phyloP scores from a whole-genome alignment of 2,113 vertebrate species.

The Addax nasomaculatus region DNA sequence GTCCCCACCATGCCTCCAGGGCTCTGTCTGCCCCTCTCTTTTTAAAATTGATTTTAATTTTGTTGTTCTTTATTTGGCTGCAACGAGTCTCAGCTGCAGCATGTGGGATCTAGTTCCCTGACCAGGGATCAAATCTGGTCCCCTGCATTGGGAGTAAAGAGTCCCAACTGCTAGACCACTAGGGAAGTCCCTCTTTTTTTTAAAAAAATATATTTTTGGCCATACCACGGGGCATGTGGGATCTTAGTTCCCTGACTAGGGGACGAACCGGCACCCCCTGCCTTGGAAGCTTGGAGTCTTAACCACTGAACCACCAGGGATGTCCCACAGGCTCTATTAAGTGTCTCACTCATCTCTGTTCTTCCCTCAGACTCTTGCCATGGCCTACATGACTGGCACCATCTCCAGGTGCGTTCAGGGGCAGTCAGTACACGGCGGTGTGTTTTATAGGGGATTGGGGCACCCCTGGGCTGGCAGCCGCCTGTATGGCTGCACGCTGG shows the following conservation, averaged over 20 bases:
- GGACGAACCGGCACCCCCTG: background rate
- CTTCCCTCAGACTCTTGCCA: constrained; percentile 87
- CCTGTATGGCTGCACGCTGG: background rate
- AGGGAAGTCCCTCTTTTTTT: background rate
- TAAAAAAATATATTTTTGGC: background rate
- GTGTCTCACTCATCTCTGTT: background rate
- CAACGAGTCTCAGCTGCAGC: background rate
- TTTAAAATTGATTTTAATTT: background rate
- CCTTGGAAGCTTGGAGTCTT: background rate
- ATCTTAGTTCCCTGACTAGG: background rate
- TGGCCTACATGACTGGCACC: constrained; percentile 92
- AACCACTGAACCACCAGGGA: background rate
- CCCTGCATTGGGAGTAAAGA: background rate
- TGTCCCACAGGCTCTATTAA: background rate
- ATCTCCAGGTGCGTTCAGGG: constrained; percentile 87
- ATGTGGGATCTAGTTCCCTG: background rate
- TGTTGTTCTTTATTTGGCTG: background rate
- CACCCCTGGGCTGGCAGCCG: background rate
- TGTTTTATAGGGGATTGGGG: background rate
- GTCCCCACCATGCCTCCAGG: background rate
- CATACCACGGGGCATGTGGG: background rate
- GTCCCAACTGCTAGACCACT: background rate
- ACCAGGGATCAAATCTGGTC: background rate
- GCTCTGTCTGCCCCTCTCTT: background rate
- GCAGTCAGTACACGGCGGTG: fast-evolving